Evolutionary conservation across 2,888 invertebrate species (phyloP).

Genomic region (Mesorhabditis spiculigera): DNA sequence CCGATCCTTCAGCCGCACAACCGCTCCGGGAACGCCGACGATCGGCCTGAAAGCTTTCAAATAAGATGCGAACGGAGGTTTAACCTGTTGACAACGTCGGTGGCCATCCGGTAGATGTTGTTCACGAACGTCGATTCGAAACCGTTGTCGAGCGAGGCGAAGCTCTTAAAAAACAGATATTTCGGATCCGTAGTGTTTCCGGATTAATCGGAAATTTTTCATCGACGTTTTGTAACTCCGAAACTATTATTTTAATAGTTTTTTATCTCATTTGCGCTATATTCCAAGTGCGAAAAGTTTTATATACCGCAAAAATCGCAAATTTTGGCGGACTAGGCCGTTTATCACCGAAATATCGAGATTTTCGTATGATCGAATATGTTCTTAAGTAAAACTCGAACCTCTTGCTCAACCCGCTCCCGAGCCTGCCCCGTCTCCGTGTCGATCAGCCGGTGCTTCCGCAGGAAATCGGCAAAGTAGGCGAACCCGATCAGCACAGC

Average conservation of each 20-base stretch:
- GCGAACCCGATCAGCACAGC: conserved; percentile 30
- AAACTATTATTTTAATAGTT: no score
- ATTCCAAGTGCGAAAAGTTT: neutral
- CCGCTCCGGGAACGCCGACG: conserved; percentile 75
- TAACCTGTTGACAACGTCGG: conserved; percentile 31
- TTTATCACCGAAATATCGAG: no score
- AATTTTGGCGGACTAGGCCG: no score
- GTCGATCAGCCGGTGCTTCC: conserved; percentile 25
- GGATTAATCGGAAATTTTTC: no score
- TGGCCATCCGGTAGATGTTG: conserved; percentile 48
- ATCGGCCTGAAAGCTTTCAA: conserved; percentile 63
- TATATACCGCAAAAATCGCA: neutral
- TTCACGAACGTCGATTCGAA: conserved; percentile 53
- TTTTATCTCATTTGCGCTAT: no score
- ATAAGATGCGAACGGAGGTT: neutral
- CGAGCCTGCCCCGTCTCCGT: conserved; percentile 14
- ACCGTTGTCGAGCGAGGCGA: conserved; percentile 42
- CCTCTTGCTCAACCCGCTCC: conserved; percentile 21
- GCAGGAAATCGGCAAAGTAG: conserved; percentile 25
- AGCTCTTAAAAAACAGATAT: conserved; percentile 47
- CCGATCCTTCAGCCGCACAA: conserved; percentile 47
- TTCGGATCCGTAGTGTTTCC: no score
- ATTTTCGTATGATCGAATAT: no score
- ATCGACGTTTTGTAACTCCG: no score
- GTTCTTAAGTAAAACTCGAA: neutral